Evolutionary conservation across 2,797 vertebrate genomes (phyloP).

Genomic region (Dryobates pubescens): DNA sequence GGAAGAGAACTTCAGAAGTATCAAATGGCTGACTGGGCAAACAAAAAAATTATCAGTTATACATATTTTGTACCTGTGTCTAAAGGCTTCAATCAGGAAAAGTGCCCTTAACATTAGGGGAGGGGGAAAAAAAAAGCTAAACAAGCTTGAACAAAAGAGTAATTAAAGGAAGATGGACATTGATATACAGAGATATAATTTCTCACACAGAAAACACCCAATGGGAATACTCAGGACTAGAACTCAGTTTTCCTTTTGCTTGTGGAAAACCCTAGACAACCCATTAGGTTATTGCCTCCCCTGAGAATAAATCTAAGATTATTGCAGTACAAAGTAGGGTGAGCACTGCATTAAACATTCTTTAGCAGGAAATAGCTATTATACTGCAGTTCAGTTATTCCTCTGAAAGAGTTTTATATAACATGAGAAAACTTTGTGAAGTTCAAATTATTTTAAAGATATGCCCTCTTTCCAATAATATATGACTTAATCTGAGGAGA

Average conservation of each 20-base stretch:
- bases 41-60: not conserved
- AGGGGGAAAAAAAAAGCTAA: not conserved
- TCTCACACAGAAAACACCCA: not conserved
- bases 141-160: not conserved
- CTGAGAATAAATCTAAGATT: not conserved
- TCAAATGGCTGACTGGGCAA: not conserved
- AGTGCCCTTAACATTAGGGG: not conserved
- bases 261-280: not conserved
- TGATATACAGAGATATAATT: not conserved
- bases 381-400: not conserved
- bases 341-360: not conserved
- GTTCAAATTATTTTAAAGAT: constrained; percentile 7
- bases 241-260: not conserved
- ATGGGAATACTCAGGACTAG: not conserved
- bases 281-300: not conserved
- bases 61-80: not conserved
- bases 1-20: not conserved
- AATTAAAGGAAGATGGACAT: not conserved
- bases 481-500: constrained; percentile 12
- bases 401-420: constrained; percentile 10
- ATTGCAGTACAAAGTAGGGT: not conserved
- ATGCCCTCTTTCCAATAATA: constrained; percentile 14
- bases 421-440: not conserved
- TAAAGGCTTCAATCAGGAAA: not conserved
- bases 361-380: not conserved